These are phyloP conservation scores for Apolygus lucorum DNA, from an alignment of 1,140 invertebrate genomes.

Conservation along the genomic window DNA sequence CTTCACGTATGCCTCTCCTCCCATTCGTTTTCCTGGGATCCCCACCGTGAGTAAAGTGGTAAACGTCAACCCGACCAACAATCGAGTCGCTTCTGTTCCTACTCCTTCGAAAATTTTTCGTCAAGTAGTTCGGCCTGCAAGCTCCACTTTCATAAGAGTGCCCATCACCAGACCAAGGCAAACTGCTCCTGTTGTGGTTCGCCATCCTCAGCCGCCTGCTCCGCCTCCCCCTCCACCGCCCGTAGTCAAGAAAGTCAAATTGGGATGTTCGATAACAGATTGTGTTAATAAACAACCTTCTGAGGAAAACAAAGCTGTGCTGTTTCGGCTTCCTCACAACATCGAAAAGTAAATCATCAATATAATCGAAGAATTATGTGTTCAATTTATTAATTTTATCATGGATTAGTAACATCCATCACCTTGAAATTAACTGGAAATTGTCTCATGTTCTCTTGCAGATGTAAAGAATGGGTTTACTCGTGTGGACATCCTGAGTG, in stretches of 20 bases:
- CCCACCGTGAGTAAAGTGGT: too few relatives aligned
- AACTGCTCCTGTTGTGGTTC: neutral
- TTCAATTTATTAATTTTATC: neutral
- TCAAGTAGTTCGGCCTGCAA: too few relatives aligned
- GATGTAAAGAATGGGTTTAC: slow-evolving; percentile 8
- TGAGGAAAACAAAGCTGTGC: neutral
- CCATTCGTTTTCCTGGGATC: too few relatives aligned
- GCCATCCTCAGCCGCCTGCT: neutral
- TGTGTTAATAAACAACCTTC: neutral
- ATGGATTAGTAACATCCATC: too few relatives aligned
- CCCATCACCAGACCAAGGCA: neutral
- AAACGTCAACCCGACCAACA: too few relatives aligned
- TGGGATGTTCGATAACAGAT: neutral
- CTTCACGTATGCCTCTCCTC: too few relatives aligned
- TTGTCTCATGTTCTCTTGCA: neutral
- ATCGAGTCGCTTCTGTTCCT: too few relatives aligned
- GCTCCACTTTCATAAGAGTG: neutral
- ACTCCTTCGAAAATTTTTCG: too few relatives aligned
- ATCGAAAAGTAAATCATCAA: neutral
- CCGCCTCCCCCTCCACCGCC: neutral
- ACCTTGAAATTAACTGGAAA: too few relatives aligned
- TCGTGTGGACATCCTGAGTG: slow-evolving; percentile 2
- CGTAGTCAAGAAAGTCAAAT: neutral
- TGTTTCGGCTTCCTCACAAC: neutral
- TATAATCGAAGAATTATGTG: too few relatives aligned